These are phyloP conservation scores for Salvelinus namaycush DNA, from an alignment of 2,113 vertebrate genomes.

Conservation along the genomic window DNA sequence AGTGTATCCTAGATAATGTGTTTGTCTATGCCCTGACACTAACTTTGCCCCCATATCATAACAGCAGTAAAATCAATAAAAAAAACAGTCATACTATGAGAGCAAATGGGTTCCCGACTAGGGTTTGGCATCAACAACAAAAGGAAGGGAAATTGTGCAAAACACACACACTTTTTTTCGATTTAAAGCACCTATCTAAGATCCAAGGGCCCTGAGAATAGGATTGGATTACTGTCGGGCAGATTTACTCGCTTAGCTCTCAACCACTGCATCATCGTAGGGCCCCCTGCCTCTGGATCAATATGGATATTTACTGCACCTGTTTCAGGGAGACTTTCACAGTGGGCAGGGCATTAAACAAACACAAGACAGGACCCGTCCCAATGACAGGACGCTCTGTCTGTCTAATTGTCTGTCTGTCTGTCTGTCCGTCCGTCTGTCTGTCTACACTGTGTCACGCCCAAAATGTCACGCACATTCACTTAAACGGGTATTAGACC, in stretches of 20 bases:
- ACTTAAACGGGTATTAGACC: slow-evolving; percentile 46
- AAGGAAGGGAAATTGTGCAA: slow-evolving; percentile 59
- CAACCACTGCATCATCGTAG: slow-evolving; percentile 79
- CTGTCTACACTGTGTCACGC: neutral
- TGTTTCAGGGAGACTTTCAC: slow-evolving; percentile 78
- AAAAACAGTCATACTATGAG: too few species aligned
- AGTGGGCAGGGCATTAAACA: slow-evolving; percentile 76
- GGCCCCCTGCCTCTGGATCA: slow-evolving; percentile 79
- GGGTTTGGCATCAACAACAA: slow-evolving; percentile 1
- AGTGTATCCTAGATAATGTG: too few species aligned
- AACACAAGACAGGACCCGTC: slow-evolving; percentile 70
- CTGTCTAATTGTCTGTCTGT: slow-evolving; percentile 3
- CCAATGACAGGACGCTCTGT: slow-evolving; percentile 66
- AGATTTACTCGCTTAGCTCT: slow-evolving; percentile 78
- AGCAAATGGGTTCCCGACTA: too few species aligned
- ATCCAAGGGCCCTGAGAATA: slow-evolving; percentile 79
- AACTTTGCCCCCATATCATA: too few species aligned
- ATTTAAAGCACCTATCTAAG: slow-evolving; percentile 83
- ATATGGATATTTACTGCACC: slow-evolving; percentile 81
- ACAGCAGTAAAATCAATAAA: too few species aligned
- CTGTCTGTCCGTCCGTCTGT: neutral
- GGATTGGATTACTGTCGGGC: slow-evolving; percentile 82
- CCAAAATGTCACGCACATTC: slow-evolving; percentile 62
- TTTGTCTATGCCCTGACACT: too few species aligned
- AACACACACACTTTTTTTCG: slow-evolving; percentile 65